phyloP scores from a whole-genome alignment of 1,140 invertebrate genomes.

The Galendromus occidentalis region DNA sequence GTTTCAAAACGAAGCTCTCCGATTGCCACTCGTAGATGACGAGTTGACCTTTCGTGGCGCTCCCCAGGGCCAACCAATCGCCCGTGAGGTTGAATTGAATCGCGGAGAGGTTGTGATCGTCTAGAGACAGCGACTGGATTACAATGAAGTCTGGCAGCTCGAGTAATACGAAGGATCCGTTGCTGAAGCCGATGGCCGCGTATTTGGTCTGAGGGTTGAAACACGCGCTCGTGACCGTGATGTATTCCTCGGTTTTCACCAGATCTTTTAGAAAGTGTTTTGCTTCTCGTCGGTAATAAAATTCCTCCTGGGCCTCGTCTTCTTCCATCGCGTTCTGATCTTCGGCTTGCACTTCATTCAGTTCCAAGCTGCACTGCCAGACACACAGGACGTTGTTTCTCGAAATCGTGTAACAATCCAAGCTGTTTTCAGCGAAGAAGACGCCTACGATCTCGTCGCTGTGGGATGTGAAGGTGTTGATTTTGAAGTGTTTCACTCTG shows the following conservation, averaged over 20 bases:
- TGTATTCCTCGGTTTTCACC: constrained; percentile 34
- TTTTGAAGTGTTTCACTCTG: constrained; percentile 40
- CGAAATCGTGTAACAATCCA: constrained; percentile 41
- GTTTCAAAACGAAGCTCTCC: constrained; percentile 93
- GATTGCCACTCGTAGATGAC: constrained; percentile 98
- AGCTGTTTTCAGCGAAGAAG: constrained; percentile 65
- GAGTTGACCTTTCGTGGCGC: constrained; percentile 47
- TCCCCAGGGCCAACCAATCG: constrained; percentile 85
- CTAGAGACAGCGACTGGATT: constrained; percentile 61
- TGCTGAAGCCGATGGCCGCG: constrained; percentile 56
- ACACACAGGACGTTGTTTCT: constrained; percentile 46
- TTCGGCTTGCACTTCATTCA: constrained; percentile 22
- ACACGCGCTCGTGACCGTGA: constrained; percentile 46
- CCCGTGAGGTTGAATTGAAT: constrained; percentile 62
- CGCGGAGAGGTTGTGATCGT: constrained; percentile 50
- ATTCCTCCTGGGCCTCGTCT: constrained; percentile 25
- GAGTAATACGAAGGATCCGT: constrained; percentile 66
- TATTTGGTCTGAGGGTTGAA: constrained; percentile 58
- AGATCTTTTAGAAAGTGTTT: constrained; percentile 50
- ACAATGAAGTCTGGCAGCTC: constrained; percentile 78
- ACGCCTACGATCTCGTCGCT: constrained; percentile 55
- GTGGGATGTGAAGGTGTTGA: constrained; percentile 49
- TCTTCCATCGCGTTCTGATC: constrained; percentile 23
- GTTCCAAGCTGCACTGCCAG: constrained; percentile 64
- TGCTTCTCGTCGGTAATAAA: constrained; percentile 44